phyloP scores from a whole-genome alignment of 2,888 invertebrate species.

The Pinctada fucata region DNA sequence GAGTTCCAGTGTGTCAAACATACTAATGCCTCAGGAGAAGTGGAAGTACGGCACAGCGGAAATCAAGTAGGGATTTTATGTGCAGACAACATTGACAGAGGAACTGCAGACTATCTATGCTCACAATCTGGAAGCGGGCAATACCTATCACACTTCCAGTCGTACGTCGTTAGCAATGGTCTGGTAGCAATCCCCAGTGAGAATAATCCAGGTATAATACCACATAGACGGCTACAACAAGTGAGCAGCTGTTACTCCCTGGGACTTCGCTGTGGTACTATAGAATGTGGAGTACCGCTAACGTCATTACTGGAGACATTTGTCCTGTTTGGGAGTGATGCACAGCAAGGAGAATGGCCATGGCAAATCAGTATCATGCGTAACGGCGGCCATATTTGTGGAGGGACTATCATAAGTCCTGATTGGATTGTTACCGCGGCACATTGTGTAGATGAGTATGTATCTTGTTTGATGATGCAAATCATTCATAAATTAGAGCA shows the following conservation, averaged over 20 bases:
- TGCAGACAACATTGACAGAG: slow-evolving; percentile 5
- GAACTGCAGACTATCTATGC: slow-evolving; percentile 27
- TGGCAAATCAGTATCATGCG: slow-evolving; percentile 14
- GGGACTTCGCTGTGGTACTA: not conserved
- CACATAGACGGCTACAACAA: not conserved
- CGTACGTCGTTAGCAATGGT: not conserved
- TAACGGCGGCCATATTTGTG: slow-evolving; percentile 7
- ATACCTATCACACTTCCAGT: not conserved
- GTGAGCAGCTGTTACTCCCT: not conserved
- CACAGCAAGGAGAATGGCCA: slow-evolving; percentile 25
- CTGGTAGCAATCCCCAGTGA: not conserved
- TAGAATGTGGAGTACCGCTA: slow-evolving; percentile 33
- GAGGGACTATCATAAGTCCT: slow-evolving; percentile 17
- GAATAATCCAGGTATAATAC: not conserved
- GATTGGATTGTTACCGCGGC: slow-evolving; percentile 28
- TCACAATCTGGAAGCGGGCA: slow-evolving; percentile 29
- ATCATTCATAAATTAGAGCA: too few species aligned
- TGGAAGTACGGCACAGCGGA: slow-evolving; percentile 12
- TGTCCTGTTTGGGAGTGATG: slow-evolving; percentile 25
- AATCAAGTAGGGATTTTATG: slow-evolving; percentile 13
- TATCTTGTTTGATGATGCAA: too few species aligned
- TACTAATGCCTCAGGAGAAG: not conserved
- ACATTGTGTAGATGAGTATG: slow-evolving; percentile 21
- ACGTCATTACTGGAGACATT: not conserved
- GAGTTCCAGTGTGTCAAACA: slow-evolving; percentile 30